Percentiles rank a stretch among this genome's conserved stretches.
These are phyloP conservation scores for Agrypnia vestita DNA, from an alignment of 1,140 invertebrate species.

Conservation along the genomic window DNA sequence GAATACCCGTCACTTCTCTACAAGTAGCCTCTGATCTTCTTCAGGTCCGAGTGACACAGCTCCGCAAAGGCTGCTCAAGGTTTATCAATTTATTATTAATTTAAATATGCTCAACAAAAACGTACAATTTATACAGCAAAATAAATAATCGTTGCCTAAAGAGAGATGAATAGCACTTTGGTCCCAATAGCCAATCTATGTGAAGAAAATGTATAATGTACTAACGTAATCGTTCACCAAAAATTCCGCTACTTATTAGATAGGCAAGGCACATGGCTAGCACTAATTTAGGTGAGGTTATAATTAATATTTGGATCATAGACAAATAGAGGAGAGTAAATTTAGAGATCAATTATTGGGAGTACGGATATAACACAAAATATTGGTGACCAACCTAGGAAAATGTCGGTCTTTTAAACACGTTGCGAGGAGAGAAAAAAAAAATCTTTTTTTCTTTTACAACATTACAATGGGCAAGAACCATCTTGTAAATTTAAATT, in stretches of 20 bases:
- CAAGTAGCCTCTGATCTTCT: too few species aligned
- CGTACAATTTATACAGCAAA: too few species aligned
- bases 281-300: slow-evolving; percentile 27
- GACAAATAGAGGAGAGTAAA: background rate
- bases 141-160: too few species aligned
- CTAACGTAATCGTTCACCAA: background rate
- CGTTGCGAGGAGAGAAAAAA: too few species aligned
- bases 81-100: too few species aligned
- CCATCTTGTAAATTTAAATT: background rate
- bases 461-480: slow-evolving; percentile 7
- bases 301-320: background rate
- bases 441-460: background rate
- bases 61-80: too few species aligned
- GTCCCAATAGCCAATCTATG: slow-evolving; percentile 22
- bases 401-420: too few species aligned
- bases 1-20: too few species aligned
- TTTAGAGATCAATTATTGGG: slow-evolving; percentile 5
- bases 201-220: slow-evolving; percentile 6
- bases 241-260: slow-evolving; percentile 19
- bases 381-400: too few species aligned
- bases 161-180: slow-evolving; percentile 8
- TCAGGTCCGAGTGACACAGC: too few species aligned
- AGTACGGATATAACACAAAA: too few species aligned
- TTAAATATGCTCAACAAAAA: too few species aligned
- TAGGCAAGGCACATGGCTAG: slow-evolving; percentile 42